Conservation (phyloP, 2,797 vertebrate species). For the Picus viridis region DNA sequence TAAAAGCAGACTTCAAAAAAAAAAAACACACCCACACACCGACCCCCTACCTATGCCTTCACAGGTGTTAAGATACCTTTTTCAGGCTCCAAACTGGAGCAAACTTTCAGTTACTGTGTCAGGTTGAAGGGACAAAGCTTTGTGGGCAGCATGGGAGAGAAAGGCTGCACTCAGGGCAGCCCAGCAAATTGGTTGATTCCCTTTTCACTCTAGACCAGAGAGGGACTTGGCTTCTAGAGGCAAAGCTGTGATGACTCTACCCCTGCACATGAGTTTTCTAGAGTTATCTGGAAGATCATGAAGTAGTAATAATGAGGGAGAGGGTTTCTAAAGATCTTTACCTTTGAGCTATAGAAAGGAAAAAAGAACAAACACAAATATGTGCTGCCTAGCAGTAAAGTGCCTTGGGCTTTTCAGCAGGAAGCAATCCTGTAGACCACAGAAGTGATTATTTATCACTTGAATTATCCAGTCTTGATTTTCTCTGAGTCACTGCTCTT, state of each 20-base stretch:
- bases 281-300: neutral
- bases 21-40: too few species aligned
- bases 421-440: slow-evolving; percentile 14
- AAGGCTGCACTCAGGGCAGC: neutral
- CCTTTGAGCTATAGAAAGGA: neutral
- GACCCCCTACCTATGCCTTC: neutral
- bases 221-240: neutral
- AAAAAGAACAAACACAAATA: neutral
- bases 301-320: neutral
- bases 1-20: neutral
- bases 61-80: neutral
- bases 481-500: slow-evolving; percentile 46
- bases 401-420: slow-evolving; percentile 4
- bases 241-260: neutral
- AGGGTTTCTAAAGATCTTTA: neutral
- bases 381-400: neutral
- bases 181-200: fast-evolving
- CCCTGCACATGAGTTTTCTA: neutral
- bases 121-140: neutral
- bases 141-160: neutral
- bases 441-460: slow-evolving; percentile 31
- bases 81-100: neutral
- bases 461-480: slow-evolving; percentile 10
- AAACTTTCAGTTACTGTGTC: neutral
- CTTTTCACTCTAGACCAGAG: neutral